Base-by-base conservation (phyloP, 2,888 invertebrate species). In the Mayetiola destructor region DNA sequence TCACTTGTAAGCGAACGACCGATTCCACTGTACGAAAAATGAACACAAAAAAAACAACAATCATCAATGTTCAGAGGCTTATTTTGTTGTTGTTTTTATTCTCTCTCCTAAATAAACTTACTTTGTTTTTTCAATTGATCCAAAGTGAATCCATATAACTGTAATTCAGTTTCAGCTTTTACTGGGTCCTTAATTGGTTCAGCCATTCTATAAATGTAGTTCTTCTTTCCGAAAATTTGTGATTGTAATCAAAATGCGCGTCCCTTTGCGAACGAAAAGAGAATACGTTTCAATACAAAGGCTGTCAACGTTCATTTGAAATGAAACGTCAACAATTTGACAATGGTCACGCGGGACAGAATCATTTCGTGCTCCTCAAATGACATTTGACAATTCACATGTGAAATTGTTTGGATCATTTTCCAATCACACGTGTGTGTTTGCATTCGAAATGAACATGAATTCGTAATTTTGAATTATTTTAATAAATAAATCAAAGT, bases 391-490 rank as follows among this genome's bases (percentile, higher is more conserved):
- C 48, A 48, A 2, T 9, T 27, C 4, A 8, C 4, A n/a, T n/a
- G n/a, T n/a, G n/a, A n/a, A 27, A 48, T 48, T 48, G 48, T 48
- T 48, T 48, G 16, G 48, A 48, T 48, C 12, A 23, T 4, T 42
- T 23, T 27, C 29, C 8, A n/a, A 48, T 9, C 16, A 9, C 48
- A 48, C 48, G 48, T 48, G 48, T 42, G n/a, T n/a, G n/a, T n/a
- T n/a, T 42, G 23, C 23, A 21, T 42, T 42, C 29, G 27, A n/a
- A 12, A 16, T 3, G 27, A 48, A 27, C 2, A n/a, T 10, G 4
- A 12, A 27, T 48, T 27, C 27, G 27, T 48, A 9, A 21, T 40
- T 3, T 40, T 3, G 14, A 40, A 3, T 3, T 21, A n/a, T 9
- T 40, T 21, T 40, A 8, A 40, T 10, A 21, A 2, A 23, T 2